Conservation (phyloP, 2,797 vertebrate species). For the Gymnothorax reevesii region DNA sequence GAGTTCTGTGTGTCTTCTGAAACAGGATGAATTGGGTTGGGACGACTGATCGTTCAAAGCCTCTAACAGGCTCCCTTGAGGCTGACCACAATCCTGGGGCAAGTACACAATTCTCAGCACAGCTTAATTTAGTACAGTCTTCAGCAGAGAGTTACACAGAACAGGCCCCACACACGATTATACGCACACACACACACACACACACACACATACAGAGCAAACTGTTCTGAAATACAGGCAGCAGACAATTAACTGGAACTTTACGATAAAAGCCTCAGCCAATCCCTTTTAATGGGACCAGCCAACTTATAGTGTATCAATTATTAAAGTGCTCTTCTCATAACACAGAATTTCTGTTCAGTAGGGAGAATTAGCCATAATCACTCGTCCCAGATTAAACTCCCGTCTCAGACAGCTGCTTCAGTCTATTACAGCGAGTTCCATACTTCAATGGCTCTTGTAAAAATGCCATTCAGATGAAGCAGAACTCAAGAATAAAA, state of each 20-base stretch:
- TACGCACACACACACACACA: not conserved
- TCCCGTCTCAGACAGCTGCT: not conserved
- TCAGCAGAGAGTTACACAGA: not conserved
- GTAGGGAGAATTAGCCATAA: not conserved
- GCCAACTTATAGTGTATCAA: not conserved
- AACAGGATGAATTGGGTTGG: not conserved
- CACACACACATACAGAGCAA: not conserved
- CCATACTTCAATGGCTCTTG: conserved; percentile 3
- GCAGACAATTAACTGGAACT: not conserved
- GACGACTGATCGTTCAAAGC: conserved; percentile 4
- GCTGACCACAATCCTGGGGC: not conserved
- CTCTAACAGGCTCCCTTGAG: conserved; percentile 8
- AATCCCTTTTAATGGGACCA: not conserved
- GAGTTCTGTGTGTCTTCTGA: not conserved
- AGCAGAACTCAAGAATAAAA: not conserved
- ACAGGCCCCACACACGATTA: not conserved
- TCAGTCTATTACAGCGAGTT: not conserved
- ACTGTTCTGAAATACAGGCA: not conserved
- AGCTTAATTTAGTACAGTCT: not conserved
- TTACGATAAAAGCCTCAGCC: not conserved
- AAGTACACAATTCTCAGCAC: not conserved
- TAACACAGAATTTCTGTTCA: not conserved
- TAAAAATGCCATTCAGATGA: not conserved
- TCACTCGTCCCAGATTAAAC: conserved; percentile 15
- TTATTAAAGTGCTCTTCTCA: not conserved